Conservation (phyloP, 92 coral and sea anemone genomes). For the Pocillopora meandrina region DNA sequence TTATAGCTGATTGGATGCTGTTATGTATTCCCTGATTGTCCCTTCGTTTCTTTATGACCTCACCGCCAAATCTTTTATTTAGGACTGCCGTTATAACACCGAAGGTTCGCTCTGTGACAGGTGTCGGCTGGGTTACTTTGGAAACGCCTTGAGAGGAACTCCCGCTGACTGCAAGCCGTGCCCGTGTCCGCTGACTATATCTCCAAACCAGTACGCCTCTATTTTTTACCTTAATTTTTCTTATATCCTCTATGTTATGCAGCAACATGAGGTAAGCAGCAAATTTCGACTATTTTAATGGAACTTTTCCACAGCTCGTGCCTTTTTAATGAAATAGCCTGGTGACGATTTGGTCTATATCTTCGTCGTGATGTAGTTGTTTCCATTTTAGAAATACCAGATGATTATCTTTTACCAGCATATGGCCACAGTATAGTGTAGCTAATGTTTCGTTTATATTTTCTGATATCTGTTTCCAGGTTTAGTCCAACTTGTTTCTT, state of each 20-base stretch:
- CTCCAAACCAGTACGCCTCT: conserved; percentile 64
- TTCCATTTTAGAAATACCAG: too few species aligned
- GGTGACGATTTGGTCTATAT: too few species aligned
- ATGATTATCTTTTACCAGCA: too few species aligned
- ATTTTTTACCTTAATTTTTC: too few species aligned
- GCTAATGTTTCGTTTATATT: background rate
- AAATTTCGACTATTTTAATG: too few species aligned
- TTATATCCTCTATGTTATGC: too few species aligned
- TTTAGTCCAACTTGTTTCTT: conserved; percentile 80
- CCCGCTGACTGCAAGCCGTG: conserved; percentile 75
- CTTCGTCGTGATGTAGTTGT: too few species aligned
- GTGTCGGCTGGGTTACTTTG: conserved; percentile 83
- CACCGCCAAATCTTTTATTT: background rate
- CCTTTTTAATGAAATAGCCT: too few species aligned
- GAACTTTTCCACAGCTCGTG: too few species aligned
- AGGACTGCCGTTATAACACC: conserved; percentile 85
- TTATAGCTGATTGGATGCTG: too few species aligned
- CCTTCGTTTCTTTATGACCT: background rate
- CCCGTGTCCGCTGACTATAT: conserved; percentile 79
- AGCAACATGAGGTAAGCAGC: too few species aligned
- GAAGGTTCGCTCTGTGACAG: conserved; percentile 70
- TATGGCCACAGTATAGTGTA: background rate
- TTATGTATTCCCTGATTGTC: too few species aligned
- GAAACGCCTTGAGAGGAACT: conserved; percentile 80
- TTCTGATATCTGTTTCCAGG: conserved; percentile 13